These are phyloP conservation scores for Drosophila maculinotata DNA, from an alignment of 2,888 invertebrate species.

Conservation along the genomic window DNA sequence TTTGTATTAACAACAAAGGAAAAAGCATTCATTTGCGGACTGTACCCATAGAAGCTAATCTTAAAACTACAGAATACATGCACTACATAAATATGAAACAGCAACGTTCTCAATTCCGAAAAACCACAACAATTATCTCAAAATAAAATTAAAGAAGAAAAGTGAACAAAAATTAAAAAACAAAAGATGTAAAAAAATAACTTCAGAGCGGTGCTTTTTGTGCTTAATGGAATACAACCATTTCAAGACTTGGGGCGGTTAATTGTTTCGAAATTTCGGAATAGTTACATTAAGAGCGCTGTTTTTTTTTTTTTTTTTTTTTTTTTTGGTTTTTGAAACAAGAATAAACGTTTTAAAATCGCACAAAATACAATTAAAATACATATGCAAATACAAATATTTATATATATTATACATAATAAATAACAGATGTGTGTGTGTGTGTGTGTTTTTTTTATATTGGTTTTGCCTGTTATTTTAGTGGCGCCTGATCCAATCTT, in stretches of 20 bases:
- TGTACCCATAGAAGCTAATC: conserved; percentile 14
- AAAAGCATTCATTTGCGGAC: conserved; percentile 28
- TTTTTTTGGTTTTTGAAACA: conserved; percentile 14
- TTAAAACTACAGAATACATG: conserved; percentile 38
- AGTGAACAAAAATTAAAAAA: neutral
- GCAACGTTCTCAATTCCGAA: conserved; percentile 24
- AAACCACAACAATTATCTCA: conserved; percentile 17
- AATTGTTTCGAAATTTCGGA: conserved; percentile 9
- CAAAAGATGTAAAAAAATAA: conserved; percentile 5
- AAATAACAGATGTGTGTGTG: conserved; percentile 45
- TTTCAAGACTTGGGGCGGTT: neutral
- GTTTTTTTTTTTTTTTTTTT: neutral
- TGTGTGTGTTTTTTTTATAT: conserved; percentile 3
- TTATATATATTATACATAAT: conserved; percentile 48
- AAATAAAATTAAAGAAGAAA: conserved; percentile 2
- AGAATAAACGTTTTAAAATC: conserved; percentile 50
- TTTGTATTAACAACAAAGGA: conserved; percentile 41
- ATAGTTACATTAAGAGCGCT: neutral
- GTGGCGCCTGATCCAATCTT: conserved; percentile 4
- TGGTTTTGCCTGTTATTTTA: conserved; percentile 2
- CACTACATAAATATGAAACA: conserved; percentile 30
- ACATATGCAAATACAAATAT: conserved; percentile 47
- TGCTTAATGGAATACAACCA: conserved; percentile 2
- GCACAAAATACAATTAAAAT: conserved; percentile 58
- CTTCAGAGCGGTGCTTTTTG: conserved; percentile 11